Percentiles rank a stretch among this genome's conserved stretches.
Evolutionary conservation across 2,113 vertebrate genomes (phyloP).

Genomic region (Litocranius walleri): DNA sequence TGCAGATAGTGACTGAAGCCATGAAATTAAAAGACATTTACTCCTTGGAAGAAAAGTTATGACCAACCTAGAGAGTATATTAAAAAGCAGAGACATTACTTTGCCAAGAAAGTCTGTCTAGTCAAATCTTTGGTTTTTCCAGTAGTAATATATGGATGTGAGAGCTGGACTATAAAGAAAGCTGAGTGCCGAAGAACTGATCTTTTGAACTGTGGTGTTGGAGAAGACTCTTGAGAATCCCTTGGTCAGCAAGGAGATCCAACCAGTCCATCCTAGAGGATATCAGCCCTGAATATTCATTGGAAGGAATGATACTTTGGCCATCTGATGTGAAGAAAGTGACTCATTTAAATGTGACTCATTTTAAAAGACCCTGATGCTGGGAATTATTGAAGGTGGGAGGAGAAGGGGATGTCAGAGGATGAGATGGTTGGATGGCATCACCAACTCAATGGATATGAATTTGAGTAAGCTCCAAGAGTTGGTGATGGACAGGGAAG

Average conservation of each 20-base stretch:
- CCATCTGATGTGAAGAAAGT: background rate
- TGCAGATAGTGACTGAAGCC: background rate
- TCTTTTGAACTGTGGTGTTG: background rate
- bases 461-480: background rate
- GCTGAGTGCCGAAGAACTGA: accelerated
- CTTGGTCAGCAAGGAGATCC: background rate
- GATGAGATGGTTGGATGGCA: background rate
- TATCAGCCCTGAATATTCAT: background rate
- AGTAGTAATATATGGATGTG: background rate
- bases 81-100: background rate
- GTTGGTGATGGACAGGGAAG: background rate
- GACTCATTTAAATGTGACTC: background rate
- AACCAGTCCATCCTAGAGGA: background rate
- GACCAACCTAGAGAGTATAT: background rate
- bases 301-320: background rate
- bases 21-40: background rate
- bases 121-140: background rate
- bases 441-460: background rate
- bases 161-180: background rate
- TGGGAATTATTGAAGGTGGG: background rate
- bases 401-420: background rate
- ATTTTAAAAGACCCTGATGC: background rate
- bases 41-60: background rate
- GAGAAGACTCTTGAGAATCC: background rate
- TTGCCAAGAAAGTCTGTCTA: background rate